Evolutionary conservation across 92 coral and sea anemone genomes (phyloP), one percentile per base, ranked within the genome.

Genomic region (Heteractis magnifica): DNA sequence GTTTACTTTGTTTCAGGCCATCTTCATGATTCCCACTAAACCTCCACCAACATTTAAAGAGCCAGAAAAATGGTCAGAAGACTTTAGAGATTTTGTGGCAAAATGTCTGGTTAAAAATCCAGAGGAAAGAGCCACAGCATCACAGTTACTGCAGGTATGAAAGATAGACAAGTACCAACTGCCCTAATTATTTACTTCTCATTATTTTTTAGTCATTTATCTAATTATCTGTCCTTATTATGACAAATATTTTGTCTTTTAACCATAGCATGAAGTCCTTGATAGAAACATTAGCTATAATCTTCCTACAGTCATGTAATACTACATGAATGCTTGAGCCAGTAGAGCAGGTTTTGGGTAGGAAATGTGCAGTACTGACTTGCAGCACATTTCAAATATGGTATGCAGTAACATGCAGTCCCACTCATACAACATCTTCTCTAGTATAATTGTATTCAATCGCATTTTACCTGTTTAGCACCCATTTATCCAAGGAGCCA

Each of bases 21-120:
- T 95, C 71, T 95, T 95, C 72, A 95, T 95, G 98, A 95, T 95
- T 34, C 98, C 98, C 14, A 95, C 98, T 0, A 95, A 95, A 58
- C 98, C 98, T 6, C 98, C 98, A 0, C 98, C 98, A 68, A 82
- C 92, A 1, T 93, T 95, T 86, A 93, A 87, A 82, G 92, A 93
- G 18, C 93, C 90, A 3, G 92, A 84, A 41, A 91, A 79, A 58
- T 93, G 98, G 98, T 94, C 98, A 1, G 90, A 84, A 12, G 98
- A 95, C 7, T 95, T 95, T 81, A 56, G 85, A 55, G 98, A 95
- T 85, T 95, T 95, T 79, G 93, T 95, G 13, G 89, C 91, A 49
- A 94, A 88, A 77, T 95, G 98, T 89, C 81, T 95, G 50, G 97
- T 95, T 53, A 95, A 95, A 74, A 94, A 90, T 74, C 98, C 98